Evolutionary conservation across 2,888 invertebrate species (phyloP), one percentile per base, ranked within the genome.

Genomic region (Aricia artaxerxes): DNA sequence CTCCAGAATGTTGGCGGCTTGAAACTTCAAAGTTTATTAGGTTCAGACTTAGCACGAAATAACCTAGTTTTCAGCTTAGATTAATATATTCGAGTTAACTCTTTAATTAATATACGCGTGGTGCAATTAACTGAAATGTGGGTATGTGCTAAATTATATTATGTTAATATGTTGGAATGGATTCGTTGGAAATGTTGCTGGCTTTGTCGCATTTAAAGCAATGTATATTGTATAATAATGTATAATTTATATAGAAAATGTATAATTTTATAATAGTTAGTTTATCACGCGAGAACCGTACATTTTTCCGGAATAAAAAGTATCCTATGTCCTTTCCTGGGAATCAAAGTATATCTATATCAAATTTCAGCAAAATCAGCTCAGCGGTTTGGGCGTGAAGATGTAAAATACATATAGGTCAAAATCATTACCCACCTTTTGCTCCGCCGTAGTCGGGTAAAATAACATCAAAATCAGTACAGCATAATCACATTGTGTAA

Each of bases 81-180:
- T 69, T 69, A 69, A 69, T 69, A 69, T 69, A 69, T 69, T 69
- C 69, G 35, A 38, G 16, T 69, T 69, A 38, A 69, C 69, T 69
- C 69, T 69, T 35, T 69, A 69, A 69, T 69, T 69, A 69, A 69
- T 69, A 69, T 35, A 35, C 35, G 64, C 31, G 69, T 64, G 24
- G 38, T 69, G 69, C 64, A 4, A 31, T 31, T 31, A 4, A 7
- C 13, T 38, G 13, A 69, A 38, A 69, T 69, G 69, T 69, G 69
- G 69, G 4, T 69, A 64, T 69, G 13, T 69, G 13, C 38, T 69
- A 24, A 69, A 38, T 38, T 38, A 69, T 69, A 1, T 69, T 38
- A 16, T 4, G 24, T 31, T 64, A 64, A 9, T 35, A 61, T 24
- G 13, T n/a, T 61, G 7, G 4, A 49, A 49, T 57, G 57, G 4